These are phyloP conservation scores for Neelides sp. DNA, from an alignment of 1,140 invertebrate species.

Conservation along the genomic window DNA sequence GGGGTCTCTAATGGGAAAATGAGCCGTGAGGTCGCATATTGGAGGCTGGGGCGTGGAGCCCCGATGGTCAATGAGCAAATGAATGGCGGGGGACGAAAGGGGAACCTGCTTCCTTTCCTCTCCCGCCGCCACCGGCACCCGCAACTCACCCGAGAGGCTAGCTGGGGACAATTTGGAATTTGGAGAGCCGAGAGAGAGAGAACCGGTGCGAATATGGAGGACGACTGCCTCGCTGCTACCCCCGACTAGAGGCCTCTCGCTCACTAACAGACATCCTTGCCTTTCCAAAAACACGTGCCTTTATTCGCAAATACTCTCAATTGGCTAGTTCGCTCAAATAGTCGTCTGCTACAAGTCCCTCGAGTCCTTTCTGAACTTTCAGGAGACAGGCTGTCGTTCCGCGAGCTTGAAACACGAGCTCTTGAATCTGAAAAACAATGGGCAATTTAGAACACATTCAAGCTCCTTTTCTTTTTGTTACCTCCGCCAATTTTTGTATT, in stretches of 20 bases:
- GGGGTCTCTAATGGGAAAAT: too few species aligned
- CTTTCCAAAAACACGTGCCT: neutral
- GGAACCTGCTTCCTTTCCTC: too few species aligned
- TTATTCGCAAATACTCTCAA: too few species aligned
- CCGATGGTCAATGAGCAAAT: too few species aligned
- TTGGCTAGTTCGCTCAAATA: conserved; percentile 15
- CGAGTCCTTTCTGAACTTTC: conserved; percentile 19
- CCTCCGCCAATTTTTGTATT: too few species aligned
- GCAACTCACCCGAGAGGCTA: conserved; percentile 25
- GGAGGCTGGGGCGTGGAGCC: too few species aligned
- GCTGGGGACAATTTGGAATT: conserved; percentile 30
- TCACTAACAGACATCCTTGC: neutral
- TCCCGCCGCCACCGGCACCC: too few species aligned
- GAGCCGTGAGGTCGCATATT: too few species aligned
- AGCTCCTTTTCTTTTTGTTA: too few species aligned
- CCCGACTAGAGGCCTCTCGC: neutral
- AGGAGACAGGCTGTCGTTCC: conserved; percentile 15
- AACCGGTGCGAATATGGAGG: conserved; percentile 29
- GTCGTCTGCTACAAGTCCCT: conserved; percentile 12
- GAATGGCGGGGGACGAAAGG: neutral
- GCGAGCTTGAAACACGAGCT: conserved; percentile 25
- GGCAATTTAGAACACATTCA: too few species aligned
- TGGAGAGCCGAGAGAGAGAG: conserved; percentile 25
- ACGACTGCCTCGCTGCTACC: conserved; percentile 18
- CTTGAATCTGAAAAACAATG: conserved; percentile 27